Conservation (phyloP, 1,140 invertebrate genomes). For the Drosophila pseudoobscura region DNA sequence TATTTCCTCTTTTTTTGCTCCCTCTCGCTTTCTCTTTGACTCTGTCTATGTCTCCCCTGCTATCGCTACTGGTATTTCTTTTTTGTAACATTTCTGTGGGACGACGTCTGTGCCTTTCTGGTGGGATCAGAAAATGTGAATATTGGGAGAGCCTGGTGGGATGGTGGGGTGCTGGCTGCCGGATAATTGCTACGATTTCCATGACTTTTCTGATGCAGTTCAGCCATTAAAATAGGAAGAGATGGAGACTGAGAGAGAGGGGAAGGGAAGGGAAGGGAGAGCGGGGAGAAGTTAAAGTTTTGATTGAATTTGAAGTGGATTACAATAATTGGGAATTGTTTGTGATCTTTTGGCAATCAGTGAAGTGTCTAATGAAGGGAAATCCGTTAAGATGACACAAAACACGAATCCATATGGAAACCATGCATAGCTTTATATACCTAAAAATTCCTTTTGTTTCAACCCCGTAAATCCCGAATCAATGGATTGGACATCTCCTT, state of each 20-base stretch:
- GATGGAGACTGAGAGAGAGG: neutral
- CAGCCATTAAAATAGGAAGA: slow-evolving; percentile 9
- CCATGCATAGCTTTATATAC: neutral
- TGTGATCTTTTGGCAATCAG: neutral
- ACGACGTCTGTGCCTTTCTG: slow-evolving; percentile 3
- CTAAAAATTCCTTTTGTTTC: neutral
- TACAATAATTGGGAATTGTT: slow-evolving; percentile 58
- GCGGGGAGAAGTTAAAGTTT: slow-evolving; percentile 47
- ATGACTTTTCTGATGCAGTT: slow-evolving; percentile 47
- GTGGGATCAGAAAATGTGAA: slow-evolving; percentile 33
- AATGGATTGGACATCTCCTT: slow-evolving; percentile 6
- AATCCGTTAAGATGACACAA: no score
- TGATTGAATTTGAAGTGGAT: slow-evolving; percentile 63
- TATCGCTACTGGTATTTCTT: slow-evolving; percentile 16
- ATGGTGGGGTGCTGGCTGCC: slow-evolving; percentile 23
- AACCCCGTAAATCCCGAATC: neutral
- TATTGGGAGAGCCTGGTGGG: slow-evolving; percentile 36
- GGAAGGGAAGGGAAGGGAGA: neutral
- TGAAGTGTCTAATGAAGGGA: neutral
- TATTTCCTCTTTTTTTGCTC: slow-evolving; percentile 54
- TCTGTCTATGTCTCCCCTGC: slow-evolving; percentile 15
- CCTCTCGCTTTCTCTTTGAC: slow-evolving; percentile 18
- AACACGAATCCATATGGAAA: no score
- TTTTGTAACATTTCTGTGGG: slow-evolving; percentile 51
- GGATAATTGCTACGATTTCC: slow-evolving; percentile 76